These are phyloP conservation scores for Furcifer pardalis DNA, from an alignment of 2,797 vertebrate genomes.

Conservation along the genomic window DNA sequence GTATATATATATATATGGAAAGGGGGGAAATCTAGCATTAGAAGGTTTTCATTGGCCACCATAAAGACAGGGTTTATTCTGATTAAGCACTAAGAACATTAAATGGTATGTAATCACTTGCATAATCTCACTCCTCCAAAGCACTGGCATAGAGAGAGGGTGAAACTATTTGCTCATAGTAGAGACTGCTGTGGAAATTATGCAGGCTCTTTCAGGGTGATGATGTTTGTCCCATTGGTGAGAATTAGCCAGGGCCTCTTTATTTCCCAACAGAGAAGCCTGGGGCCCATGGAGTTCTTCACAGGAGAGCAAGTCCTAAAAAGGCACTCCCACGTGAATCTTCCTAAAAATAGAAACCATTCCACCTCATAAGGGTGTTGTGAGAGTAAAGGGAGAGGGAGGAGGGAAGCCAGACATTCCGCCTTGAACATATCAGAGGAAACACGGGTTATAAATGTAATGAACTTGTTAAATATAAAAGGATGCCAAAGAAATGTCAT, in stretches of 20 bases:
- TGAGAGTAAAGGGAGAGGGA: too few relatives aligned
- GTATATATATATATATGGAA: too few relatives aligned
- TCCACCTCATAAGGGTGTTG: too few relatives aligned
- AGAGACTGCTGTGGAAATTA: not conserved
- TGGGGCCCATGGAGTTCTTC: not conserved
- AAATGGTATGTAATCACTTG: not conserved
- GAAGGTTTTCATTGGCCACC: not conserved
- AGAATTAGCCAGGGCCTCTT: not conserved
- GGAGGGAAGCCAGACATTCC: too few relatives aligned
- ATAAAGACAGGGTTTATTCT: not conserved
- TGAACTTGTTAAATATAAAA: too few relatives aligned
- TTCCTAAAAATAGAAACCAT: too few relatives aligned
- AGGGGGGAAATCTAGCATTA: too few relatives aligned
- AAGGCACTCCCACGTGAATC: not conserved
- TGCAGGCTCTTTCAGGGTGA: not conserved
- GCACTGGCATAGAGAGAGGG: not conserved
- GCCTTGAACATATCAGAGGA: too few relatives aligned
- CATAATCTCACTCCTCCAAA: not conserved
- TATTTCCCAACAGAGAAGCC: not conserved
- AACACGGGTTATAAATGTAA: too few relatives aligned
- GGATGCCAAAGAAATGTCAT: too few relatives aligned
- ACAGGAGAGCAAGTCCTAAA: not conserved
- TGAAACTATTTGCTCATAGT: not conserved
- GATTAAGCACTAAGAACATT: not conserved
- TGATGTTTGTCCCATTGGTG: not conserved